Evolutionary conservation across 1,140 invertebrate species (phyloP).

Genomic region (Nomia melanderi): DNA sequence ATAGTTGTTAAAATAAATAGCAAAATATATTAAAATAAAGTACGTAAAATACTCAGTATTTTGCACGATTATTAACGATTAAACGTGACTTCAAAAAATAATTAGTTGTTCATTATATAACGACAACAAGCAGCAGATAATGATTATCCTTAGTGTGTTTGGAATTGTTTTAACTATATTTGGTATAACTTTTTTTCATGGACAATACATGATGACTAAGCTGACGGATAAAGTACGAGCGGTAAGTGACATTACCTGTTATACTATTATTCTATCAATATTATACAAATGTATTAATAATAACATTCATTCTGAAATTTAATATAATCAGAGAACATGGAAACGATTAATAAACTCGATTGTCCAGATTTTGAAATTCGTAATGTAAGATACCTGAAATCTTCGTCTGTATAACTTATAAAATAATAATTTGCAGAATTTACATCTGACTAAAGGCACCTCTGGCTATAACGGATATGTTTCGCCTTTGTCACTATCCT

Average conservation of each 20-base stretch:
- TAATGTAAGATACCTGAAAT: too few species aligned
- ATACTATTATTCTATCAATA: neutral
- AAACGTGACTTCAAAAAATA: neutral
- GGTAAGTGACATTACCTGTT: neutral
- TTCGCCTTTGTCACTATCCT: neutral
- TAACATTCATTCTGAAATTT: too few species aligned
- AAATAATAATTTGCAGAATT: neutral
- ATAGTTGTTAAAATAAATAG: too few species aligned
- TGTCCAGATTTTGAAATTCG: too few species aligned
- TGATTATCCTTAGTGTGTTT: neutral
- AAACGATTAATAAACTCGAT: too few species aligned
- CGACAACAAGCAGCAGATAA: neutral
- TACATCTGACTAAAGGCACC: neutral
- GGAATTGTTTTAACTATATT: neutral
- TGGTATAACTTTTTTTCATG: neutral
- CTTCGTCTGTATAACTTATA: neutral
- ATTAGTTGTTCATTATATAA: neutral
- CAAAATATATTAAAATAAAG: neutral
- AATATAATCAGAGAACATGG: too few species aligned
- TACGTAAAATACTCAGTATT: neutral
- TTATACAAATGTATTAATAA: neutral
- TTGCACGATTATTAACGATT: neutral
- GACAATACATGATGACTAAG: neutral
- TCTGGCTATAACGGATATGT: constrained; percentile 10
- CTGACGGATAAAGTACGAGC: neutral